Conservation (phyloP, 1,140 invertebrate genomes). For the Delia radicum region DNA sequence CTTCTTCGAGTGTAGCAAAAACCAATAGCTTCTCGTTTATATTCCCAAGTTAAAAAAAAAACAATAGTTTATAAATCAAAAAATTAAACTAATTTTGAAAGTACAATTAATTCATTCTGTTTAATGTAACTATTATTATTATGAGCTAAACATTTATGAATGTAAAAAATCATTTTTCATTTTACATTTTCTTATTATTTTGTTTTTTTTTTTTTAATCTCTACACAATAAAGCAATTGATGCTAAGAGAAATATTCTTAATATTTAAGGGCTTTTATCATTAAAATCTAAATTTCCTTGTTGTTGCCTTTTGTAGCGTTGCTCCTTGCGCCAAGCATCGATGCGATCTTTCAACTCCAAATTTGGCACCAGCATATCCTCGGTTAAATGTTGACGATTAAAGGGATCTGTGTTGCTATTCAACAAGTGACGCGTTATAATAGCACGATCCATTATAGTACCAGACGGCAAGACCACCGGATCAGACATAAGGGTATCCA, state of each 20-base stretch:
- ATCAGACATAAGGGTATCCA: constrained; percentile 97
- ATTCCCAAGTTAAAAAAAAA: no score
- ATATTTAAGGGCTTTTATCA: constrained; percentile 44
- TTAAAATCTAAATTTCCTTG: constrained; percentile 27
- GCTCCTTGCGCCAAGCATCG: constrained; percentile 75
- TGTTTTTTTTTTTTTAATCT: neutral
- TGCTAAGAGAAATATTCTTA: neutral
- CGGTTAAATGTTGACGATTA: constrained; percentile 88
- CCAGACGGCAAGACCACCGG: constrained; percentile 93
- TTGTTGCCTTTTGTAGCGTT: constrained; percentile 58
- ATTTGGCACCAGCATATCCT: constrained; percentile 78
- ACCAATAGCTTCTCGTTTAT: no score
- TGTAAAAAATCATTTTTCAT: neutral
- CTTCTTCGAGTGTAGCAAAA: no score
- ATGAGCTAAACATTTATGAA: neutral
- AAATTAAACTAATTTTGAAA: no score
- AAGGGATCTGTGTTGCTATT: constrained; percentile 97
- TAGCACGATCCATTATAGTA: constrained; percentile 91
- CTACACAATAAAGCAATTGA: neutral
- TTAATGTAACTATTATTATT: neutral
- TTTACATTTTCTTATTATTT: no score
- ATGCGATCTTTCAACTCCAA: constrained; percentile 77
- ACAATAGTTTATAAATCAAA: no score
- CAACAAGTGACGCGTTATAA: constrained; percentile 91
- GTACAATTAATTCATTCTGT: no score